Evolutionary conservation across 2,797 vertebrate species (phyloP).

Genomic region (Liparis tanakae): DNA sequence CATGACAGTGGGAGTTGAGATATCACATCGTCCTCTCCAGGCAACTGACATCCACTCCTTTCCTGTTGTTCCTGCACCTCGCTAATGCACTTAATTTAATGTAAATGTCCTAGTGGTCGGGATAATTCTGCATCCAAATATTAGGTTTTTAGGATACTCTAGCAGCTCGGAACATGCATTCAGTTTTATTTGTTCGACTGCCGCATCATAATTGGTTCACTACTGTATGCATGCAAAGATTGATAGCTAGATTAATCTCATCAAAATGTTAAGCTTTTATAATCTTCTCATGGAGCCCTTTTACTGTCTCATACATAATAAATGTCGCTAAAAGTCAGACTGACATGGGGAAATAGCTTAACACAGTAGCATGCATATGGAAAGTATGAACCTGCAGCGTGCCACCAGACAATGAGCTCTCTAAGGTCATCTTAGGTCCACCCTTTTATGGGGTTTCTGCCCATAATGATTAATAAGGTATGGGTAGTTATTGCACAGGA

Average conservation of each 20-base stretch:
- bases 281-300: slow-evolving; percentile 73
- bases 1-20: slow-evolving; percentile 76
- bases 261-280: slow-evolving; percentile 80
- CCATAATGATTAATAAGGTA: slow-evolving; percentile 78
- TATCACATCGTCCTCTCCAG: slow-evolving; percentile 71
- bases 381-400: slow-evolving; percentile 51
- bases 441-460: slow-evolving; percentile 73
- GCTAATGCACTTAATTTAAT: slow-evolving; percentile 31
- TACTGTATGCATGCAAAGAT: slow-evolving; percentile 59
- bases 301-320: slow-evolving; percentile 79
- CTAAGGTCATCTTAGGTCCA: slow-evolving; percentile 62
- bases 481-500: slow-evolving; percentile 61
- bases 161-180: slow-evolving; percentile 11
- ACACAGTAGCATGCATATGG: slow-evolving; percentile 33
- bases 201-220: slow-evolving; percentile 52
- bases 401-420: slow-evolving; percentile 70
- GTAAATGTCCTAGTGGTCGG: slow-evolving; percentile 20
- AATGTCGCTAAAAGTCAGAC: slow-evolving; percentile 73
- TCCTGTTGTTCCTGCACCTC: slow-evolving; percentile 47
- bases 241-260: slow-evolving; percentile 75
- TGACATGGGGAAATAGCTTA: slow-evolving; percentile 52
- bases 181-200: slow-evolving; percentile 59
- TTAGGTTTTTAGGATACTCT: slow-evolving; percentile 1
- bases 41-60: slow-evolving; percentile 68
- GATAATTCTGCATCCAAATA: slow-evolving; percentile 31